Evolutionary conservation across 2,113 vertebrate species (phyloP), one percentile per base, ranked within the genome.

Genomic region (Nannobrachium achirus): DNA sequence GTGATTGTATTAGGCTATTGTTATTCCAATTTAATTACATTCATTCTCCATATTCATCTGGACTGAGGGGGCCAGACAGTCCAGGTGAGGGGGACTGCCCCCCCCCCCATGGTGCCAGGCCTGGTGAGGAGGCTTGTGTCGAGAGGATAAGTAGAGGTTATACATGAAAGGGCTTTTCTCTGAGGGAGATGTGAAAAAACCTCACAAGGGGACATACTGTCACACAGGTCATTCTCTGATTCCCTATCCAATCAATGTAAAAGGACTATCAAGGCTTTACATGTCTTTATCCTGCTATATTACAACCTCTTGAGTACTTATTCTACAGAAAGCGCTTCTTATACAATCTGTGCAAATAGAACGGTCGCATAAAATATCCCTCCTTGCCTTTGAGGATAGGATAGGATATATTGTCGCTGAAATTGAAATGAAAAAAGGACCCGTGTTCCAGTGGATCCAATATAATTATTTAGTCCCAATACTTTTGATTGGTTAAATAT

Each of bases 351-450:
- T n/a, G n/a, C n/a, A n/a, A n/a, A n/a, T n/a, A n/a, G n/a, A n/a
- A n/a, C n/a, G n/a, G n/a, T n/a, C n/a, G n/a, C n/a, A 14, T 5
- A 50, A 71, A 66, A 66, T 62, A 76, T 86, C 69, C 73, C 44
- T 44, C 60, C 67, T 77, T 79, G 78, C 79, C 80, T 75, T 76
- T 70, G 72, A 74, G 83, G 76, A 45, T 55, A 66, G 78, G 80
- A 90, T 88, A 88, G 85, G 81, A 85, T 59, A 70, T 77, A 69
- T 84, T n/a, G n/a, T n/a, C n/a, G n/a, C n/a, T n/a, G n/a, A n/a
- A n/a, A n/a, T n/a, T n/a, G n/a, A n/a, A n/a, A n/a, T n/a, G n/a
- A n/a, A n/a, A n/a, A n/a, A n/a, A n/a, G n/a, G n/a, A n/a, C n/a
- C n/a, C n/a, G n/a, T n/a, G n/a, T n/a, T n/a, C n/a, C n/a, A n/a